Conservation (phyloP, 2,113 vertebrate species). For the Sylvia atricapilla region DNA sequence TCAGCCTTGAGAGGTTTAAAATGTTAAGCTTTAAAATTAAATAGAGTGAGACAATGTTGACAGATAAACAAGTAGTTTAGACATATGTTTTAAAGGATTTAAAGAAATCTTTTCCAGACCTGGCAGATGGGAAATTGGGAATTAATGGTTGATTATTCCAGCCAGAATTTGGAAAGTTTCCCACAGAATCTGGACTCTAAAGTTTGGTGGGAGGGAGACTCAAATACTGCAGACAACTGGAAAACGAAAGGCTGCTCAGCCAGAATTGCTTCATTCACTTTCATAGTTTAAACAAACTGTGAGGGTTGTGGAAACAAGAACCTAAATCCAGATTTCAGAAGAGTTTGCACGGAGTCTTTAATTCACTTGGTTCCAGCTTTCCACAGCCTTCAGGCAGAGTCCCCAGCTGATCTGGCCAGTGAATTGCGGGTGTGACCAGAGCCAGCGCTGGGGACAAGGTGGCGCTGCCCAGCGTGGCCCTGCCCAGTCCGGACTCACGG, state of each 20-base stretch:
- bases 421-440: accelerated
- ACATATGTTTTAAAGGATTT: not conserved
- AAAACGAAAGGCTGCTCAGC: not conserved
- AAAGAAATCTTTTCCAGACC: not conserved
- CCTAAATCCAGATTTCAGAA: not conserved
- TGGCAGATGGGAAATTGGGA: not conserved
- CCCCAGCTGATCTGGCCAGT: accelerated
- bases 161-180: not conserved
- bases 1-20: not conserved
- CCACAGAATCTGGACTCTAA: not conserved
- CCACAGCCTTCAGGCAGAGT: not conserved
- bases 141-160: not conserved
- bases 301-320: not conserved
- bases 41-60: not conserved
- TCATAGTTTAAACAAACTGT: not conserved
- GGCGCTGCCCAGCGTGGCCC: not conserved
- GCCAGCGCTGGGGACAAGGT: accelerated
- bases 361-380: constrained; percentile 65
- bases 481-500: accelerated
- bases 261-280: not conserved
- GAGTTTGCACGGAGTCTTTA: constrained; percentile 57
- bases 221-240: not conserved
- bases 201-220: not conserved
- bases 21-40: not conserved
- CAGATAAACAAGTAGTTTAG: not conserved